These are phyloP conservation scores for Apis florea DNA, from an alignment of 1,140 invertebrate species.

Conservation along the genomic window DNA sequence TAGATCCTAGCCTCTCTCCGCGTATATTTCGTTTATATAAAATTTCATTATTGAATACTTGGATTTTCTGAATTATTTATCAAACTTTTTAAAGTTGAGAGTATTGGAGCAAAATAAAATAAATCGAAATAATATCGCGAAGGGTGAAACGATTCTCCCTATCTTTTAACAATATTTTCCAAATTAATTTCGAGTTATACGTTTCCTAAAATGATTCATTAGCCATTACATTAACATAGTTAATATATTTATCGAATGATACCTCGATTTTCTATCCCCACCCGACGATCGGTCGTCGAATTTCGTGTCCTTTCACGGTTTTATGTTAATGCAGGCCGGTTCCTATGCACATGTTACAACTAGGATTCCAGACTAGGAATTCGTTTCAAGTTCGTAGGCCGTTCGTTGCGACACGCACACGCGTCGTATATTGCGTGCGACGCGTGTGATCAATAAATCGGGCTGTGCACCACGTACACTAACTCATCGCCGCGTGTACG, in stretches of 20 bases:
- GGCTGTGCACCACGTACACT: constrained; percentile 68
- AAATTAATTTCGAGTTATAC: too few relatives aligned
- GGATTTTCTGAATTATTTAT: too few relatives aligned
- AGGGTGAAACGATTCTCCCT: too few relatives aligned
- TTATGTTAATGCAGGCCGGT: constrained; percentile 29
- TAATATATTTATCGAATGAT: neutral
- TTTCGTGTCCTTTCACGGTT: constrained; percentile 16
- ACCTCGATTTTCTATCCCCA: constrained; percentile 1
- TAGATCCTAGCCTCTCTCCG: too few relatives aligned
- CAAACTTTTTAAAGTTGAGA: too few relatives aligned
- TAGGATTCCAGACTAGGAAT: constrained; percentile 44
- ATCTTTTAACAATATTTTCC: too few relatives aligned
- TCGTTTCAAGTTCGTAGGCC: constrained; percentile 48
- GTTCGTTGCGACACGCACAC: constrained; percentile 62
- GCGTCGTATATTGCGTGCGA: constrained; percentile 71
- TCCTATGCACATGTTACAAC: constrained; percentile 27
- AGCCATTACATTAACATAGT: too few relatives aligned
- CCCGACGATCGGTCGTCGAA: neutral
- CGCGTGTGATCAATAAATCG: constrained; percentile 80
- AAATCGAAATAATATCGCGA: too few relatives aligned
- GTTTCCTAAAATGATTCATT: too few relatives aligned
- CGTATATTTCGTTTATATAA: too few relatives aligned
- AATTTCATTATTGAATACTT: too few relatives aligned
- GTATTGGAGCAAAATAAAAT: too few relatives aligned
- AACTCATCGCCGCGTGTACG: constrained; percentile 57